Percentiles rank a stretch among this genome's conserved stretches.
Evolutionary conservation across 1,140 invertebrate species (phyloP).

Genomic region (Tachypleus tridentatus): DNA sequence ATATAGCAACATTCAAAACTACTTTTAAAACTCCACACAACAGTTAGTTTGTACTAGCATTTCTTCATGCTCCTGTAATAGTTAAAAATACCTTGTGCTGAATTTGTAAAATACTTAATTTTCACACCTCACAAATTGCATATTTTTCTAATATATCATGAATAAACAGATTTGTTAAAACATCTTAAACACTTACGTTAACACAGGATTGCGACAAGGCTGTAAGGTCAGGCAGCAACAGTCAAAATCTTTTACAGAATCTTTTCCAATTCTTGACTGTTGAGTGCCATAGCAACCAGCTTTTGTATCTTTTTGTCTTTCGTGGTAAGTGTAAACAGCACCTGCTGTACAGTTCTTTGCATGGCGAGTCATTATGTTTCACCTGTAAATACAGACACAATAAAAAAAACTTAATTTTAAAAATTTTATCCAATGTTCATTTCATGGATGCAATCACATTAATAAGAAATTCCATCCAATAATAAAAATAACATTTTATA

Average conservation of each 20-base stretch:
- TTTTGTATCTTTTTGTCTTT: slow-evolving; percentile 90
- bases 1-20: no score
- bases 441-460: no score
- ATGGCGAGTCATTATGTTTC: slow-evolving; percentile 69
- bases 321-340: slow-evolving; percentile 96
- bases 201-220: slow-evolving; percentile 79
- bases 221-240: slow-evolving; percentile 95
- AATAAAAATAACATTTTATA: no score
- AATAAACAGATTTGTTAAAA: slow-evolving; percentile 9
- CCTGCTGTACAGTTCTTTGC: slow-evolving; percentile 96
- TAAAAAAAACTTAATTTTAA: no score
- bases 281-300: slow-evolving; percentile 47
- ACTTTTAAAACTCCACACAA: no score
- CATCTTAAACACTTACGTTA: slow-evolving; percentile 49
- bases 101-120: no score
- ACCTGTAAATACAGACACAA: neutral
- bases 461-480: no score
- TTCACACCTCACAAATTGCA: no score
- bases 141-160: neutral
- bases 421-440: no score
- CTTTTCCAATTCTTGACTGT: slow-evolving; percentile 68
- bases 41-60: no score
- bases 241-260: slow-evolving; percentile 96
- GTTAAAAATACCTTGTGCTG: no score
- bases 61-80: no score